These are phyloP conservation scores for Anneissia japonica DNA, from an alignment of 35 echinoderm and acorn worm genomes.

Conservation along the genomic window DNA sequence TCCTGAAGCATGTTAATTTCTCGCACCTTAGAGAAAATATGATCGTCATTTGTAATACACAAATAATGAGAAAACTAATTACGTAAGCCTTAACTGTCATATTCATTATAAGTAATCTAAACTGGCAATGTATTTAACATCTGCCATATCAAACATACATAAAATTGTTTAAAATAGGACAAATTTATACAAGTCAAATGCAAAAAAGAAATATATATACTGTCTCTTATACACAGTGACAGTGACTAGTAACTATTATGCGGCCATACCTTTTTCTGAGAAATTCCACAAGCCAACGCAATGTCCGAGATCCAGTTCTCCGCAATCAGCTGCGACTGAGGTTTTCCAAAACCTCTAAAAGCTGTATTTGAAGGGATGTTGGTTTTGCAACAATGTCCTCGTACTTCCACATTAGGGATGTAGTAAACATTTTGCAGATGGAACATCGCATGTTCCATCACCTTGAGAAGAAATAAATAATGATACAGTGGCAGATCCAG, in stretches of 20 bases:
- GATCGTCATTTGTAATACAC: too few species aligned
- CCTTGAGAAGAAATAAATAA: constrained; percentile 7
- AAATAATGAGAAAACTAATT: too few species aligned
- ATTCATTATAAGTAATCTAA: too few species aligned
- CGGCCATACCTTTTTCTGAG: constrained; percentile 8
- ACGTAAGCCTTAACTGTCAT: too few species aligned
- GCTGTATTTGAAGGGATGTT: constrained; percentile 56
- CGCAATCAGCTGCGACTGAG: constrained; percentile 9
- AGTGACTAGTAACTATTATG: too few species aligned
- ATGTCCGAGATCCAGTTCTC: constrained; percentile 34
- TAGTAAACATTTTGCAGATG: constrained; percentile 34
- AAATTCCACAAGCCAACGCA: constrained; percentile 16
- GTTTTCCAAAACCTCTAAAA: constrained; percentile 47
- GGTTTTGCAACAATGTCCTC: constrained; percentile 41
- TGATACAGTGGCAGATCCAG: too few species aligned
- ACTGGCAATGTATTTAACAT: too few species aligned
- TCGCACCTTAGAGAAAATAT: constrained; percentile 7
- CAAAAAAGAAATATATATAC: too few species aligned
- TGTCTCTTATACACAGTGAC: too few species aligned
- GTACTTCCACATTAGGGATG: constrained; percentile 17
- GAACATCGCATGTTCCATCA: constrained; percentile 44
- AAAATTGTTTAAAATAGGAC: too few species aligned
- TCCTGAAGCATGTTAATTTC: constrained; percentile 32
- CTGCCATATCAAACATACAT: too few species aligned
- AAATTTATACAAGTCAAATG: background rate